Percentiles rank a stretch among this genome's conserved stretches.
Conservation (phyloP, 2,113 vertebrate genomes). For the Pangasianodon hypophthalmus region DNA sequence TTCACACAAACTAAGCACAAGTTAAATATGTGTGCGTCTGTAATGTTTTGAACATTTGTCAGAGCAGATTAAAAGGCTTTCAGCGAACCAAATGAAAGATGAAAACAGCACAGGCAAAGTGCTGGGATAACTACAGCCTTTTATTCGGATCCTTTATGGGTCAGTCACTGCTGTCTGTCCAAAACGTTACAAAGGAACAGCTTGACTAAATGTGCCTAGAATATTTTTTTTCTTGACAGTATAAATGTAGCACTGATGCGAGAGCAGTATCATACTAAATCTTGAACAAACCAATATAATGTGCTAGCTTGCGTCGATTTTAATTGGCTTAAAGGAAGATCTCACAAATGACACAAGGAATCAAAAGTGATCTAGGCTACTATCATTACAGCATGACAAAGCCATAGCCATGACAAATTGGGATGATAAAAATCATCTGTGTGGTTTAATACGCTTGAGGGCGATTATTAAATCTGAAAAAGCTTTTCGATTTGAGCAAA, state of each 20-base stretch:
- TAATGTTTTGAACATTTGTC: slow-evolving; percentile 21
- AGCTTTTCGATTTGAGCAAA: slow-evolving; percentile 23
- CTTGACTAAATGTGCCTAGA: slow-evolving; percentile 28
- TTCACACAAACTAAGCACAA: slow-evolving; percentile 10
- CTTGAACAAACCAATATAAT: slow-evolving; percentile 21
- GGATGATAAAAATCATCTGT: not conserved
- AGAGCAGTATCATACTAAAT: slow-evolving; percentile 18
- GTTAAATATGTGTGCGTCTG: not conserved
- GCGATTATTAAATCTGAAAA: slow-evolving; percentile 24
- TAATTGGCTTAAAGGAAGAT: slow-evolving; percentile 1
- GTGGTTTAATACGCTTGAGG: not conserved
- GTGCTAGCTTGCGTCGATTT: not conserved
- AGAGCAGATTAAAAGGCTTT: slow-evolving; percentile 37
- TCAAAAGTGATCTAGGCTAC: not conserved
- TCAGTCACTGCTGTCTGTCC: slow-evolving; percentile 20
- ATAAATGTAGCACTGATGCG: slow-evolving; percentile 6
- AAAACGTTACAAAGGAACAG: slow-evolving; percentile 38
- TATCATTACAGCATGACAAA: slow-evolving; percentile 24
- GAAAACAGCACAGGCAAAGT: slow-evolving; percentile 27
- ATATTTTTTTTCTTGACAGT: not conserved
- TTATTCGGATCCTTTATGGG: slow-evolving; percentile 49
- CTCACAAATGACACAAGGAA: slow-evolving; percentile 23
- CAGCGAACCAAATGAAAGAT: slow-evolving; percentile 22
- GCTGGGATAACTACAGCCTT: slow-evolving; percentile 47
- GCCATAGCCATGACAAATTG: slow-evolving; percentile 1